Base-by-base conservation (phyloP, 2,113 vertebrate species). In the Pollimyrus isidori region DNA sequence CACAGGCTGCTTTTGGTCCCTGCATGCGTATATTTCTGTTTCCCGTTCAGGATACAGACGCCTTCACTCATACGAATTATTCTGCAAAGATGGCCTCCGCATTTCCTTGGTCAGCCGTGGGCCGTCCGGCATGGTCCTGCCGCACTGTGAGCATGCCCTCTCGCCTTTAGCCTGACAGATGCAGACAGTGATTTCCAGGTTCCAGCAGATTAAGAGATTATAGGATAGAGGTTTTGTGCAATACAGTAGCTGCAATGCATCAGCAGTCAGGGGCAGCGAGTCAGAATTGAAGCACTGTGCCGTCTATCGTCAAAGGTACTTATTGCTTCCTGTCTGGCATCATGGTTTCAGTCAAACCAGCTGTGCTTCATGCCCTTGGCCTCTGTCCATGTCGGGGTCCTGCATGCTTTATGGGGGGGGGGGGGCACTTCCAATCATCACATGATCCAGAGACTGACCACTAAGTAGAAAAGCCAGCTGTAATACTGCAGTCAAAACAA, bases 191-290 rank as follows among this genome's bases (percentile, higher is more conserved):
- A 96, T 95, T 95, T 95, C 91, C 92, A 94, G 95, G 92, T 92
- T 95, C 94, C 94, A 95, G 92, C 93, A 95, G 95, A 96, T 96
- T 96, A 95, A 92, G 87, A 94, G 95, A 95, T 95, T 95, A 95
- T 92, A 91, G 90, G 93, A 92, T 91, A 91, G 92, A 92, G 92
- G 93, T 92, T 94, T 94, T 93, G 92, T 94, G 95, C 94, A 95
- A 94, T 95, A 94, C 94, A 95, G 94, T 95, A 94, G 93, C 92
- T 90, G 93, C 91, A 95, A 93, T 93, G 92, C 93, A 92, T 89
- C 88, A 84, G 58, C 89, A 83, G 42, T 82, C 69, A 26, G 13
- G 7, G 48, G 23, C 35, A 46, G 48, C 73, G 76, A 84, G 50
- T 49, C 48, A 49, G 83, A 90, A 90, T 76, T 48, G 65, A 73